phyloP scores from a whole-genome alignment of 2,888 invertebrate genomes.

The Epinotia bilunana region DNA sequence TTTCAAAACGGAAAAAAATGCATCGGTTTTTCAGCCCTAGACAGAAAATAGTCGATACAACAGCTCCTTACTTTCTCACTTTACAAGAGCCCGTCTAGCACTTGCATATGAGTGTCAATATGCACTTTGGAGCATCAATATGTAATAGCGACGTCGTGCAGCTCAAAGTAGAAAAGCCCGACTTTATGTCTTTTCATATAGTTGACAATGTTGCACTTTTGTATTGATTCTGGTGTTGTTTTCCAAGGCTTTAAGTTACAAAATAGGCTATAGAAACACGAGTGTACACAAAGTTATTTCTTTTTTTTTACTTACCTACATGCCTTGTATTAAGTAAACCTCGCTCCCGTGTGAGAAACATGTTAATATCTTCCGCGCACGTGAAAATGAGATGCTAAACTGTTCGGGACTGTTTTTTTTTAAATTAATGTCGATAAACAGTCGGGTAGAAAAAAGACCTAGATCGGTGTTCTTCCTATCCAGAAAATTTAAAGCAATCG shows the following conservation, averaged over 20 bases:
- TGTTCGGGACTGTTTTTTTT: too few relatives aligned
- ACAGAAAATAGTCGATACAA: constrained; percentile 14
- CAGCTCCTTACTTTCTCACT: constrained; percentile 9
- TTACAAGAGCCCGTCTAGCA: background rate
- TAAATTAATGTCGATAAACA: too few relatives aligned
- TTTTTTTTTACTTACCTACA: too few relatives aligned
- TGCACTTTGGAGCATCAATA: constrained; percentile 36
- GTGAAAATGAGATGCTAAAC: too few relatives aligned
- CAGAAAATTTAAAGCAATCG: too few relatives aligned
- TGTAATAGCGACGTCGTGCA: constrained; percentile 31
- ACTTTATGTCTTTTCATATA: constrained; percentile 21
- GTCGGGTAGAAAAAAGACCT: too few relatives aligned
- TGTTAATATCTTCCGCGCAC: too few relatives aligned
- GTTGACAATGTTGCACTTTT: constrained; percentile 16
- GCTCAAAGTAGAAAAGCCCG: constrained; percentile 13
- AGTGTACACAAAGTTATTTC: background rate
- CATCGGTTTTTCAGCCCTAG: background rate
- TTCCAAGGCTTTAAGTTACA: background rate
- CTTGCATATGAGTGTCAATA: constrained; percentile 27
- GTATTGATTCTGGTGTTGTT: constrained; percentile 1
- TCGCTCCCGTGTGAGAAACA: too few relatives aligned
- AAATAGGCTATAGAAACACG: background rate
- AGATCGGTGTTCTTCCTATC: too few relatives aligned
- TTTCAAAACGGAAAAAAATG: background rate
- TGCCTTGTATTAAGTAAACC: too few relatives aligned